A percentile compares a stretch with the other conserved stretches of the same genome.
phyloP scores from a whole-genome alignment of 2,888 invertebrate species.

The Sarcophaga caerulescens region DNA sequence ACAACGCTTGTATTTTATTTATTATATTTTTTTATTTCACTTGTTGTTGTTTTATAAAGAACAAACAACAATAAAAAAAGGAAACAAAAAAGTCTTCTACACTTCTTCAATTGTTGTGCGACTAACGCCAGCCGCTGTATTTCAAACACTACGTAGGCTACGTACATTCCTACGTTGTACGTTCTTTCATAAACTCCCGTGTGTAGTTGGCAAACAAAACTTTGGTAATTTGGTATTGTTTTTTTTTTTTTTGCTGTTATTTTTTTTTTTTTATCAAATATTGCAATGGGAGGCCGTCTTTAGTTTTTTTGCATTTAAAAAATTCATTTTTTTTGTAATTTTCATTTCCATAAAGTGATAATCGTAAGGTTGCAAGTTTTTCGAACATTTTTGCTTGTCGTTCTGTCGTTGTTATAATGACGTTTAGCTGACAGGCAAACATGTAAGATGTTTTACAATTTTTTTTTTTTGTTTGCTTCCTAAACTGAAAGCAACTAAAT shows the following conservation, averaged over 20 bases:
- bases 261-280: constrained; percentile 32
- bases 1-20: constrained; percentile 63
- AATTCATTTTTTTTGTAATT: constrained; percentile 14
- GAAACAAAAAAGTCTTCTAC: constrained; percentile 21
- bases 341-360: constrained; percentile 57
- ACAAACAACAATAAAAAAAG: background rate
- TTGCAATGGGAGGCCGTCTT: constrained; percentile 64
- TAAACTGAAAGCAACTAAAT: constrained; percentile 20
- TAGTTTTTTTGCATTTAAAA: constrained; percentile 50
- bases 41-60: constrained; percentile 24
- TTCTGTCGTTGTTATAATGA: constrained; percentile 21
- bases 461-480: background rate
- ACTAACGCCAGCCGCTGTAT: constrained; percentile 25
- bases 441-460: constrained; percentile 2
- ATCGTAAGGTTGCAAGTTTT: constrained; percentile 43
- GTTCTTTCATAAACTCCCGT: background rate
- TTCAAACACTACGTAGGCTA: constrained; percentile 9
- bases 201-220: constrained; percentile 49
- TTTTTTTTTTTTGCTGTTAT: constrained; percentile 13
- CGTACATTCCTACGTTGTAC: too few species aligned
- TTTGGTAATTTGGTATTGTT: constrained; percentile 54
- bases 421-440: constrained; percentile 42
- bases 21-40: constrained; percentile 65
- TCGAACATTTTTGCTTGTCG: background rate
- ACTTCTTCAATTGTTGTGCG: constrained; percentile 36